Conservation (phyloP, 2,113 vertebrate species). For the Oreochromis aureus region DNA sequence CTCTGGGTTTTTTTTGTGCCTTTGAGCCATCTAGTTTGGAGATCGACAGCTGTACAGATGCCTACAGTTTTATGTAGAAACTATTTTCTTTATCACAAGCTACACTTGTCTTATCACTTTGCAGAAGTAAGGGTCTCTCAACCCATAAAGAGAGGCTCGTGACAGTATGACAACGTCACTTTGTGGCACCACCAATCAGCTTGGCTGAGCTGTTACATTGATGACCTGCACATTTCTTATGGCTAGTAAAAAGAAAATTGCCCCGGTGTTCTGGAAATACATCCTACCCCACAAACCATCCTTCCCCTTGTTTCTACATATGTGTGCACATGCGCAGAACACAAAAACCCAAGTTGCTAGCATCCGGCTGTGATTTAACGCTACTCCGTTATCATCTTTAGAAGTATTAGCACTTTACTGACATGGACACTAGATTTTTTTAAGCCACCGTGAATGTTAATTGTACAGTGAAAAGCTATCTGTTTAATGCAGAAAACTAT, state of each 20-base stretch:
- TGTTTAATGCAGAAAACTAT: background rate
- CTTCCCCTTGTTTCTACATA: background rate
- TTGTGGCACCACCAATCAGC: background rate
- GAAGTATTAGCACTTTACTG: background rate
- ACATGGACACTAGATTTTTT: background rate
- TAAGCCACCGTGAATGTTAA: background rate
- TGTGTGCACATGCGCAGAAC: background rate
- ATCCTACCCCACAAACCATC: background rate
- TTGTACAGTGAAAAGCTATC: background rate
- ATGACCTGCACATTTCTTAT: background rate
- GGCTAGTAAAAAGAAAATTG: background rate
- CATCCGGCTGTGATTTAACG: background rate
- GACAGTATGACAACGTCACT: background rate
- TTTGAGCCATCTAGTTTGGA: background rate
- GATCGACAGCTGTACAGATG: background rate
- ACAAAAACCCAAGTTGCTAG: background rate
- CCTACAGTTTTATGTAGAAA: background rate
- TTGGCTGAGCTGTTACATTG: background rate
- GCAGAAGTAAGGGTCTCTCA: background rate
- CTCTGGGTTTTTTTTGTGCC: rapidly evolving
- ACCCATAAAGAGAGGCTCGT: background rate
- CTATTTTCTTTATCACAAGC: background rate
- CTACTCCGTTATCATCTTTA: background rate
- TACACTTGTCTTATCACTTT: background rate
- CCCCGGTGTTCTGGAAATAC: background rate